phyloP scores from a whole-genome alignment of 2,888 invertebrate genomes.

The Drosophila limbata region DNA sequence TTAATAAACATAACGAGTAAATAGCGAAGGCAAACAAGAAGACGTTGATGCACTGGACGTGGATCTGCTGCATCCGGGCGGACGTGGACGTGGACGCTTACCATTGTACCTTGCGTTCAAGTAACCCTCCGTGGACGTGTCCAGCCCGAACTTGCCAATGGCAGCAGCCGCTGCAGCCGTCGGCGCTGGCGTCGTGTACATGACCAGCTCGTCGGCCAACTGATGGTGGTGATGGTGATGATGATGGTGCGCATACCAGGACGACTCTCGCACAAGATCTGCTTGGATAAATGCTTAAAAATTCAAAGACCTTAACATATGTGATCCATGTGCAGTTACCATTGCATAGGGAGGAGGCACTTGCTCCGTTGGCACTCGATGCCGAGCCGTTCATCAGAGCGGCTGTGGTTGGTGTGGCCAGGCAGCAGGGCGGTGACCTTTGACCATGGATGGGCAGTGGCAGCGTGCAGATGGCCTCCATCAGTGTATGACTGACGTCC shows the following conservation, averaged over 20 bases:
- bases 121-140: slow-evolving; percentile 84
- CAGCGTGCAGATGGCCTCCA: slow-evolving; percentile 69
- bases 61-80: slow-evolving; percentile 50
- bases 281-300: slow-evolving; percentile 11
- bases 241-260: slow-evolving; percentile 81
- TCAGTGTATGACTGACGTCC: slow-evolving; percentile 66
- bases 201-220: slow-evolving; percentile 82
- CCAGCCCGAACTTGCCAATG: slow-evolving; percentile 83
- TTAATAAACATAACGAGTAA: slow-evolving; percentile 78
- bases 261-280: slow-evolving; percentile 79
- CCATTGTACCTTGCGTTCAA: slow-evolving; percentile 85
- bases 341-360: slow-evolving; percentile 67
- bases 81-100: slow-evolving; percentile 81
- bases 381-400: slow-evolving; percentile 64
- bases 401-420: slow-evolving; percentile 65
- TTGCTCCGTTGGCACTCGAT: slow-evolving; percentile 40
- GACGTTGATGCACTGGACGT: slow-evolving; percentile 21
- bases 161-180: slow-evolving; percentile 68
- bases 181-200: slow-evolving; percentile 80
- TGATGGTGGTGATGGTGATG: slow-evolving; percentile 82
- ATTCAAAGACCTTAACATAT: background rate
- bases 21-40: slow-evolving; percentile 67
- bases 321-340: slow-evolving; percentile 47
- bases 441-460: slow-evolving; percentile 62
- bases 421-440: slow-evolving; percentile 72